Percentiles rank a stretch among this genome's conserved stretches.
These are phyloP conservation scores for Nomada fabriciana DNA, from an alignment of 2,888 invertebrate genomes.

Conservation along the genomic window DNA sequence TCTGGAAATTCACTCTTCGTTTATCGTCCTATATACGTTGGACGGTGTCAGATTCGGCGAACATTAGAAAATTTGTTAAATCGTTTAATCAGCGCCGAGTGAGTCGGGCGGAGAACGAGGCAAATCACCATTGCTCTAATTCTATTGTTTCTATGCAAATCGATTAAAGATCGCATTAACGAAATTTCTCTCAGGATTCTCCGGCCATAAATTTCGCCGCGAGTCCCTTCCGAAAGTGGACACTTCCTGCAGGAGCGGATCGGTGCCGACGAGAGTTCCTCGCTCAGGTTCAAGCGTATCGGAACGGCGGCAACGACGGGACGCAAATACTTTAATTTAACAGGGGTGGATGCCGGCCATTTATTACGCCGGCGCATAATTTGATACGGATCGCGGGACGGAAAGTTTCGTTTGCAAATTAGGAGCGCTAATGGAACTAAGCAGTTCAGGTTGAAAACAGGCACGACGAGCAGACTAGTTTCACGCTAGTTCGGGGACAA, in stretches of 20 bases:
- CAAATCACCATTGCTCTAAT: neutral
- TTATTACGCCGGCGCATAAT: slow-evolving; percentile 36
- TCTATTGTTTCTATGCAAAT: neutral
- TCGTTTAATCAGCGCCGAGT: too few relatives aligned
- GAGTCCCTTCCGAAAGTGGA: neutral
- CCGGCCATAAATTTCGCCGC: neutral
- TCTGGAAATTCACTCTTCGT: neutral
- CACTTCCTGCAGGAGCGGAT: neutral
- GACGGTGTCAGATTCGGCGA: too few relatives aligned
- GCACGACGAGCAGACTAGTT: slow-evolving; percentile 65
- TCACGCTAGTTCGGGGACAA: slow-evolving; percentile 68
- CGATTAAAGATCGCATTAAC: too few relatives aligned
- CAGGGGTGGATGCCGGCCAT: neutral
- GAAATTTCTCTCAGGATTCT: too few relatives aligned
- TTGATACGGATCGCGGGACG: slow-evolving; percentile 31
- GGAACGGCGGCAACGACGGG: neutral
- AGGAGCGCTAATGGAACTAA: slow-evolving; percentile 69
- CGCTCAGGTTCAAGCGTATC: neutral
- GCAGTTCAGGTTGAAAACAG: slow-evolving; percentile 69
- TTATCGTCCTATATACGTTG: too few relatives aligned
- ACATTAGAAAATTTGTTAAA: neutral
- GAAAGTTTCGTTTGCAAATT: slow-evolving; percentile 49
- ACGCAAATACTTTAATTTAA: slow-evolving; percentile 23
- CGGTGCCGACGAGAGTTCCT: neutral
- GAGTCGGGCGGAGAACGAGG: neutral